These are phyloP conservation scores for Carlito syrichta DNA, from an alignment of 2,113 vertebrate genomes.

Conservation along the genomic window DNA sequence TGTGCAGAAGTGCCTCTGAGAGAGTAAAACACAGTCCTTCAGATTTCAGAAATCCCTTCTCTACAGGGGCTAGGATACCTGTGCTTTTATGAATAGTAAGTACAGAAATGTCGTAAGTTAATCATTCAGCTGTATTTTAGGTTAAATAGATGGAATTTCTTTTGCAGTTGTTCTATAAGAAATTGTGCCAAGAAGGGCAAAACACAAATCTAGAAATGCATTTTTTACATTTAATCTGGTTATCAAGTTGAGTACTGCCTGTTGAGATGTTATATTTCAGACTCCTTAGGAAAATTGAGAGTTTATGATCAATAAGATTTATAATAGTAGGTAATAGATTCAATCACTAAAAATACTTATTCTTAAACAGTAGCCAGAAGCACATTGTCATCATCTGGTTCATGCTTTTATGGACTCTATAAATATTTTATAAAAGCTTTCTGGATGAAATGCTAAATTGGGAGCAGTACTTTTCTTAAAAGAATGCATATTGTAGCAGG, in stretches of 20 bases:
- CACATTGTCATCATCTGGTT: background rate
- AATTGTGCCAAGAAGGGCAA: slow-evolving; percentile 26
- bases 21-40: background rate
- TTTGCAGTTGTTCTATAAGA: background rate
- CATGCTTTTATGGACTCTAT: background rate
- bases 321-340: background rate
- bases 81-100: background rate
- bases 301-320: background rate
- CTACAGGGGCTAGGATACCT: background rate
- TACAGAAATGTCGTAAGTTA: background rate
- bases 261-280: slow-evolving; percentile 21
- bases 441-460: background rate
- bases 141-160: background rate
- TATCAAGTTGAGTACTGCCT: background rate
- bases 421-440: background rate
- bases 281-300: slow-evolving; percentile 18
- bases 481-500: background rate
- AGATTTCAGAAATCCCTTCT: background rate
- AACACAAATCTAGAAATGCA: background rate
- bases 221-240: background rate
- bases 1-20: background rate
- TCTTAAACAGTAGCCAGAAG: background rate
- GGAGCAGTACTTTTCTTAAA: background rate
- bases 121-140: background rate
- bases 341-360: background rate